These are phyloP conservation scores for Vanacampus margaritifer DNA, from an alignment of 2,113 vertebrate genomes.

Conservation along the genomic window DNA sequence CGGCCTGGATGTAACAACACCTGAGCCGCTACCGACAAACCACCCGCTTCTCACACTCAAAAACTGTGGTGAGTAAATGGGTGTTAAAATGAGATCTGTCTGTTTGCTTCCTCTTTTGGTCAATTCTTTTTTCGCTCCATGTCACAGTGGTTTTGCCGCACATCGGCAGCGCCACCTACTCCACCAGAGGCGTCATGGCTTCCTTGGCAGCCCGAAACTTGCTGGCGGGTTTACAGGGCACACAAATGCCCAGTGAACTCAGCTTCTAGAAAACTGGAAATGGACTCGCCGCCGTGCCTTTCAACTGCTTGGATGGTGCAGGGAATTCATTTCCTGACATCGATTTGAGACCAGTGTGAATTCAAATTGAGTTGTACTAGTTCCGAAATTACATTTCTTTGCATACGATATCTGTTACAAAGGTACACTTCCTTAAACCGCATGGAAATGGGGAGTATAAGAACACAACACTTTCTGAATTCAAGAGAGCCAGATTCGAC, in stretches of 20 bases:
- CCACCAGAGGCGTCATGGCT: slow-evolving; percentile 75
- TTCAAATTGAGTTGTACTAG: neutral
- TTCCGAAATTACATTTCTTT: neutral
- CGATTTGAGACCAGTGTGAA: neutral
- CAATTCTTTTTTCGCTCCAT: neutral
- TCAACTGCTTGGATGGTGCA: neutral
- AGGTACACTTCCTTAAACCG: too few relatives aligned
- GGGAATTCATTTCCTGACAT: neutral
- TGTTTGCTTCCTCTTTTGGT: neutral
- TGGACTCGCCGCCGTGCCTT: neutral
- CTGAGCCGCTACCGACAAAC: slow-evolving; percentile 71
- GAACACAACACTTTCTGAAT: neutral
- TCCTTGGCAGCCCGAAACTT: slow-evolving; percentile 72
- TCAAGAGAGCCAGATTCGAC: neutral
- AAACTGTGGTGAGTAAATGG: slow-evolving; percentile 64
- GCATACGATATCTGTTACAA: neutral
- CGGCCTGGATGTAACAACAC: slow-evolving; percentile 65
- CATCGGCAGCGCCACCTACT: slow-evolving; percentile 72
- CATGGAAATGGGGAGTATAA: neutral
- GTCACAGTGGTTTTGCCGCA: slow-evolving; percentile 72
- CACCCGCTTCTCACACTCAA: slow-evolving; percentile 70
- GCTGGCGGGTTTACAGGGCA: slow-evolving; percentile 64
- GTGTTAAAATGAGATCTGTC: neutral
- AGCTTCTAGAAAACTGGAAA: slow-evolving; percentile 36
- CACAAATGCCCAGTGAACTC: slow-evolving; percentile 73